A percentile compares a stretch with the other conserved stretches of the same genome.
phyloP scores from a whole-genome alignment of 1,140 invertebrate genomes.

The Oryctes rhinoceros region DNA sequence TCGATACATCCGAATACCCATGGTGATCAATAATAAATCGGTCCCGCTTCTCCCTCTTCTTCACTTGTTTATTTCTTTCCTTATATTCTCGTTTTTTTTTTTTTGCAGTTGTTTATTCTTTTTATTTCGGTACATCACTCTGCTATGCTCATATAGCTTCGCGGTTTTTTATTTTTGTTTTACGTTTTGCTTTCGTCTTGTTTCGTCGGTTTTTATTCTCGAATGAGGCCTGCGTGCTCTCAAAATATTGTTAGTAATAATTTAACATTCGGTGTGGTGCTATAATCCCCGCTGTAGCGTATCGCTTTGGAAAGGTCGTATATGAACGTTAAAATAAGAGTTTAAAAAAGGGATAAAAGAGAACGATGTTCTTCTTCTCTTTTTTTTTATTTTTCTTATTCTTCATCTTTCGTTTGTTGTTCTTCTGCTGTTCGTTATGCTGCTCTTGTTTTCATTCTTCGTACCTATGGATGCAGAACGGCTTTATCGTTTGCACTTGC shows the following conservation, averaged over 20 bases:
- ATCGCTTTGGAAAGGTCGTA: not conserved
- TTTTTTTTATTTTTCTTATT: too few species aligned
- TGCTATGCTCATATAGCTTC: not conserved
- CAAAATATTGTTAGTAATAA: conserved; percentile 42
- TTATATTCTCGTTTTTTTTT: conserved; percentile 11
- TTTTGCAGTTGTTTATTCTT: not conserved
- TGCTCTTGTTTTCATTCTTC: not conserved
- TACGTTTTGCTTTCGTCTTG: conserved; percentile 7
- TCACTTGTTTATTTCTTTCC: not conserved
- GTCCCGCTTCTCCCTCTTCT: not conserved
- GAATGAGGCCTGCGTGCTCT: conserved; percentile 3
- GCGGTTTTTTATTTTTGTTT: not conserved
- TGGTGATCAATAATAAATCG: conserved; percentile 45
- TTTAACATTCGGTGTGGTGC: conserved; percentile 26
- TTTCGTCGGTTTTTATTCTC: not conserved
- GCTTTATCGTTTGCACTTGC: conserved; percentile 5
- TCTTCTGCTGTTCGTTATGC: not conserved
- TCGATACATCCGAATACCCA: conserved; percentile 45
- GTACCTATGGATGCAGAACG: not conserved
- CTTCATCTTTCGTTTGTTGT: too few species aligned
- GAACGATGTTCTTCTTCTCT: not conserved
- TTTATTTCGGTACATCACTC: conserved; percentile 7
- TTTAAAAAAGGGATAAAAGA: not conserved
- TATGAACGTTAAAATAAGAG: not conserved
- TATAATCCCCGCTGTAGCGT: not conserved